Conservation (phyloP, 2,888 invertebrate species). For the Antheraea assamensis region DNA sequence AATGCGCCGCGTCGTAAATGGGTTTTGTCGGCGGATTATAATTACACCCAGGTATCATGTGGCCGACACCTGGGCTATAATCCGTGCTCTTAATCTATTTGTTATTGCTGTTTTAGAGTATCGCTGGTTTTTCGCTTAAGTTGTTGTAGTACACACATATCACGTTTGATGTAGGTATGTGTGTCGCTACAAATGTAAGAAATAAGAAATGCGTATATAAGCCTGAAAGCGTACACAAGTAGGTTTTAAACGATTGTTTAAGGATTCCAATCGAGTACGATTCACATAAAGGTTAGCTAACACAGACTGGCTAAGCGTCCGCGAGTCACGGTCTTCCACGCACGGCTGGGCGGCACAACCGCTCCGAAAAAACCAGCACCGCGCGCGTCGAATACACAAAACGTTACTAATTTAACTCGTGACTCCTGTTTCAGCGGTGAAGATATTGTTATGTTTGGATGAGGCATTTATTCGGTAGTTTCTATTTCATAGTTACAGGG, state of each 20-base stretch:
- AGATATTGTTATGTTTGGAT: slow-evolving; percentile 33
- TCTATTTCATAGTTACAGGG: too few species aligned
- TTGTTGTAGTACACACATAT: too few species aligned
- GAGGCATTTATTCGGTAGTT: slow-evolving; percentile 27
- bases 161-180: too few species aligned
- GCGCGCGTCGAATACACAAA: slow-evolving; percentile 61
- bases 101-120: too few species aligned
- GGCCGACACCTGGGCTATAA: too few species aligned
- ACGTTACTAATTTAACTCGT: slow-evolving; percentile 63
- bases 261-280: slow-evolving; percentile 19
- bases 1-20: too few species aligned
- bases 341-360: slow-evolving; percentile 37
- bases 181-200: too few species aligned
- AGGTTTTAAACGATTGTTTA: background rate
- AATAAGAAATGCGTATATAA: too few species aligned
- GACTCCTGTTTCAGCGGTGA: slow-evolving; percentile 41
- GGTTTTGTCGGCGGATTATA: too few species aligned
- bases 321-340: slow-evolving; percentile 25
- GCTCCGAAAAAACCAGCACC: slow-evolving; percentile 66
- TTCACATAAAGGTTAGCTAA: slow-evolving; percentile 11
- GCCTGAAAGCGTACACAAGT: background rate
- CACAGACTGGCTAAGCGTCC: slow-evolving; percentile 17
- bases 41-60: too few species aligned
- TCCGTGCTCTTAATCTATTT: too few species aligned
- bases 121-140: too few species aligned